phyloP scores from a whole-genome alignment of 2,888 invertebrate species.

The Dyspetes luteomarginatus region DNA sequence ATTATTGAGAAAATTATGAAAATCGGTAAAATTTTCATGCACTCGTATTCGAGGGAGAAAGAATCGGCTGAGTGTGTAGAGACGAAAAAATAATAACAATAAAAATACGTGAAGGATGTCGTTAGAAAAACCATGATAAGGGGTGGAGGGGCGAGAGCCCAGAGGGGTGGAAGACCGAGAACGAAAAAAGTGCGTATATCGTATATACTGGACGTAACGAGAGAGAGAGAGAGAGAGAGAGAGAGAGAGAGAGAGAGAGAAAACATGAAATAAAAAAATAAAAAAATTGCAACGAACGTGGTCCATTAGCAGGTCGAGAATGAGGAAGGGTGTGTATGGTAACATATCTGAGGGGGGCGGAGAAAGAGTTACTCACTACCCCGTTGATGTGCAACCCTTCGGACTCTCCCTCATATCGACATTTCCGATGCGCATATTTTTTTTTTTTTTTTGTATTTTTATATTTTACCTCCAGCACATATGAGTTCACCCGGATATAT shows the following conservation, averaged over 20 bases:
- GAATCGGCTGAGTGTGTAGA: slow-evolving; percentile 28
- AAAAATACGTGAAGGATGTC: slow-evolving; percentile 26
- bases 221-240: too few relatives aligned
- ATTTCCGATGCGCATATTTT: slow-evolving; percentile 47
- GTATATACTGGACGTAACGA: slow-evolving; percentile 39
- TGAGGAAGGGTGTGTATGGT: slow-evolving; percentile 9
- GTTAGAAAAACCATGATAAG: slow-evolving; percentile 26
- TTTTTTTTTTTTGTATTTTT: slow-evolving; percentile 24
- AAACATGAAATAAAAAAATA: too few relatives aligned
- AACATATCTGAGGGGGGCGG: slow-evolving; percentile 12
- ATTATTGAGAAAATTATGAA: neutral
- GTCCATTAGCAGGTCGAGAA: slow-evolving; percentile 51
- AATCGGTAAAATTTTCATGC: neutral
- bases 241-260: too few relatives aligned
- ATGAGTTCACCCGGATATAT: slow-evolving; percentile 7
- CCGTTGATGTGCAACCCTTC: slow-evolving; percentile 58
- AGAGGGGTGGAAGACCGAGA: slow-evolving; percentile 4
- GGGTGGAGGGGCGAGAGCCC: neutral
- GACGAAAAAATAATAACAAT: slow-evolving; percentile 59
- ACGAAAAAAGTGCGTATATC: slow-evolving; percentile 52
- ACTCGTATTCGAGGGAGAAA: slow-evolving; percentile 27
- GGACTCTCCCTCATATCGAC: slow-evolving; percentile 59
- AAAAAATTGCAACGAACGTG: slow-evolving; percentile 58
- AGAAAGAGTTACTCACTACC: slow-evolving; percentile 34
- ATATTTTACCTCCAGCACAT: slow-evolving; percentile 15